phyloP scores from a whole-genome alignment of 2,113 vertebrate genomes.

The Monarcha castaneiventris region DNA sequence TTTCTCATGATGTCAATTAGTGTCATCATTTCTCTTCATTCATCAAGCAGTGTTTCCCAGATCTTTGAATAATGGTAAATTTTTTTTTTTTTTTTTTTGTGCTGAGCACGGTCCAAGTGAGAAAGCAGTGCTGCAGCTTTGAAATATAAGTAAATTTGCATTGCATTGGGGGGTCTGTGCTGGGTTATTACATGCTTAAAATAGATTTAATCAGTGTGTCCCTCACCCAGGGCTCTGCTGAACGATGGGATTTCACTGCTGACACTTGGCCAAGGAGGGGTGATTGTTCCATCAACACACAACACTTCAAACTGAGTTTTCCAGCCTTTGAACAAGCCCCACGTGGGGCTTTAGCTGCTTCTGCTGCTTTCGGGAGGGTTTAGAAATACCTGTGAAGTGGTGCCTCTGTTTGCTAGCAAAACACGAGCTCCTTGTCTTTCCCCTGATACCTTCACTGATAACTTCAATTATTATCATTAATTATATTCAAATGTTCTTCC shows the following conservation, averaged over 20 bases:
- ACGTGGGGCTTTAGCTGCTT: neutral
- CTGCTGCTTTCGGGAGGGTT: neutral
- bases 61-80: neutral
- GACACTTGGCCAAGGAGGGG: neutral
- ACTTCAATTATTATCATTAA: neutral
- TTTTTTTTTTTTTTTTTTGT: neutral
- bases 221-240: neutral
- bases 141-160: neutral
- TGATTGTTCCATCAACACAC: neutral
- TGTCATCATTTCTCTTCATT: neutral
- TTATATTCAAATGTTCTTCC: neutral
- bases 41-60: neutral
- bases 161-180: neutral
- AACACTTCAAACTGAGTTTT: neutral
- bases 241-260: neutral
- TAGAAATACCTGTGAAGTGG: neutral
- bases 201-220: neutral
- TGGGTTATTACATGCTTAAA: neutral
- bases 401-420: neutral
- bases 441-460: neutral
- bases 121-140: neutral
- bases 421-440: neutral
- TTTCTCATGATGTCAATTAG: slow-evolving; percentile 14
- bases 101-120: neutral
- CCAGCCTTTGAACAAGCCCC: neutral